These are phyloP conservation scores for Epistrophella euchroma DNA, from an alignment of 2,888 invertebrate species.

Conservation along the genomic window DNA sequence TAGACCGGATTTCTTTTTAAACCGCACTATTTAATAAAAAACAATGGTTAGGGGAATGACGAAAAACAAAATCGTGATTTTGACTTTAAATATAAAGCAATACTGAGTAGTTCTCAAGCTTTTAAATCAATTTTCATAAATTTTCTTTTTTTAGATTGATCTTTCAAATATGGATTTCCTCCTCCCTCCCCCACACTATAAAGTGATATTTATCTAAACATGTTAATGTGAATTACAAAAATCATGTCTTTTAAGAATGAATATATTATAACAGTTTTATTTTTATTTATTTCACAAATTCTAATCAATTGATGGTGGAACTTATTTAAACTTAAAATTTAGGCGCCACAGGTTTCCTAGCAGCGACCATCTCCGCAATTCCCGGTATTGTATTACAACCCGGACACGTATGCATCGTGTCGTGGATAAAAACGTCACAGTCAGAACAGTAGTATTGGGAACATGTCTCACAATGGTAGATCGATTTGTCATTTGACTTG, in stretches of 20 bases:
- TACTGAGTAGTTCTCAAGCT: no score
- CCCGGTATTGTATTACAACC: slow-evolving; percentile 92
- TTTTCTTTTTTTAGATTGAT: no score
- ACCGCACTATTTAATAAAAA: no score
- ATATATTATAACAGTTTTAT: neutral
- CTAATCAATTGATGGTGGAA: neutral
- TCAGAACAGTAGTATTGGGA: slow-evolving; percentile 94
- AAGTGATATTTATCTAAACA: no score
- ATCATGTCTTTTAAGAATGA: neutral
- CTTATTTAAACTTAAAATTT: slow-evolving; percentile 38
- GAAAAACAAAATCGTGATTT: no score
- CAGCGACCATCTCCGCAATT: slow-evolving; percentile 80
- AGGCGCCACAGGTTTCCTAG: slow-evolving; percentile 79
- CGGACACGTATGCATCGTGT: slow-evolving; percentile 97
- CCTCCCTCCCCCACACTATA: no score
- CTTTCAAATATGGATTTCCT: no score
- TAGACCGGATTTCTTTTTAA: no score
- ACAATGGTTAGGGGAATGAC: no score
- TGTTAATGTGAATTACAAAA: no score
- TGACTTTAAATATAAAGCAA: no score
- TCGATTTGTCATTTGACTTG: slow-evolving; percentile 87
- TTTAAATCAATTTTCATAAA: no score
- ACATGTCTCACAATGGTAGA: slow-evolving; percentile 93
- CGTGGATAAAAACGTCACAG: slow-evolving; percentile 97
- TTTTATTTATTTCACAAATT: neutral